Evolutionary conservation across 2,797 vertebrate species (phyloP), one percentile per base, ranked within the genome.

Genomic region (Arnoldichthys spilopterus): DNA sequence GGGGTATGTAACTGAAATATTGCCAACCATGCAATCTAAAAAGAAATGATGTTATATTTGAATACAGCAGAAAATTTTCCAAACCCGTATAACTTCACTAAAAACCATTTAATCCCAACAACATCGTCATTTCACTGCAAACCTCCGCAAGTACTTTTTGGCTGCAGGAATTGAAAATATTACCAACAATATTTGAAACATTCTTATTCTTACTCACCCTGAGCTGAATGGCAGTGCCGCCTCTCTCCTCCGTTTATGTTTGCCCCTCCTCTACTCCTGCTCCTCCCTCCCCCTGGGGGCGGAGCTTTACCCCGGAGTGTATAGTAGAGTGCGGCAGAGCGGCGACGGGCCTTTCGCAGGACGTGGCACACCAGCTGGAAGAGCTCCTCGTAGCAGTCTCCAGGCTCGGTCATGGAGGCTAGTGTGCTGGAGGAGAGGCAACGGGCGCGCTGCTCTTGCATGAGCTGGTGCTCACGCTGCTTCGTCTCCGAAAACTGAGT

Each of bases 401-500:
- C 97, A 0, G 98, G 98, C 89, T 99, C 97, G 1, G 95, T 93
- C 76, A 95, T 94, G 89, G 96, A 97, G 87, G 95, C 97, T 0
- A 99, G 93, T 0, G 97, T 98, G 89, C 97, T 98, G 85, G 96
- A 97, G 53, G 97, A 98, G 22, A 95, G 93, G 84, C 95, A 96
- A 1, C 86, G 93, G 0, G 94, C 96, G 1, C 97, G 87, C 87
- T 99, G 97, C 90, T 98, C 96, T 92, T 98, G 95, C 97, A 99
- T 99, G 91, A 99, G 92, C 90, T 97, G 96, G 88, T 98, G 96
- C 88, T 98, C 97, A 32, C 97, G 90, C 90, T 99, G 97, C 90
- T 99, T 98, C 51, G 97, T 99, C 92, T 99, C 97, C 0, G 96
- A 98, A 92, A 98, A 99, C 91, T 98, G 97, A 0, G 97, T 98